Evolutionary conservation across 2,888 invertebrate species (phyloP).

Genomic region (Drosophila melanosoma): DNA sequence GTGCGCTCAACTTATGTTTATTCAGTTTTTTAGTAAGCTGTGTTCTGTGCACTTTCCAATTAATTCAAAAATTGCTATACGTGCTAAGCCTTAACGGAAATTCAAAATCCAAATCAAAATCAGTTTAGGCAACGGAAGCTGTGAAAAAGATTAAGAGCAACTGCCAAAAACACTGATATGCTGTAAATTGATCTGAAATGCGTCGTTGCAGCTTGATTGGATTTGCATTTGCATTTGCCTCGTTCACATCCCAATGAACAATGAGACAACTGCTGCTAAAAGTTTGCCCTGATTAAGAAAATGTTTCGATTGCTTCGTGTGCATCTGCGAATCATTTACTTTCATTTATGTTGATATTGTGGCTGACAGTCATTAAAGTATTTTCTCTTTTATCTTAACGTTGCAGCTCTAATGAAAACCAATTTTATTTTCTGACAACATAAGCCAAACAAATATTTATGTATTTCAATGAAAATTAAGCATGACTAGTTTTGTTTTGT

Average conservation of each 20-base stretch:
- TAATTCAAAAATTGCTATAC: conserved; percentile 41
- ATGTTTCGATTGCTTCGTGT: conserved; percentile 4
- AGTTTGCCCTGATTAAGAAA: conserved; percentile 19
- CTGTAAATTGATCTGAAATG: conserved; percentile 20
- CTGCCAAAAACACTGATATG: conserved; percentile 1
- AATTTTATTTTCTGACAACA: neutral
- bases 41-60: conserved; percentile 40
- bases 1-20: neutral
- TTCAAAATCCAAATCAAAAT: conserved; percentile 21
- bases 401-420: neutral
- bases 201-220: conserved; percentile 36
- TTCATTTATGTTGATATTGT: conserved; percentile 18
- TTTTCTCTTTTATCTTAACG: neutral
- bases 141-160: conserved; percentile 6
- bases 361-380: neutral
- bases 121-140: conserved; percentile 15
- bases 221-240: conserved; percentile 47
- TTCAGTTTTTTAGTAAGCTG: neutral
- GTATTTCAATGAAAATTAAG: neutral
- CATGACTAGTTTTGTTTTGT: neutral
- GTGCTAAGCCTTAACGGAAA: neutral
- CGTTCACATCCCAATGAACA: conserved; percentile 17
- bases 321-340: conserved; percentile 10
- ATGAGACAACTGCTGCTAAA: conserved; percentile 2
- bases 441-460: neutral